These are phyloP conservation scores for Phrynosoma blainvillii DNA, from an alignment of 2,113 vertebrate species.

Conservation along the genomic window DNA sequence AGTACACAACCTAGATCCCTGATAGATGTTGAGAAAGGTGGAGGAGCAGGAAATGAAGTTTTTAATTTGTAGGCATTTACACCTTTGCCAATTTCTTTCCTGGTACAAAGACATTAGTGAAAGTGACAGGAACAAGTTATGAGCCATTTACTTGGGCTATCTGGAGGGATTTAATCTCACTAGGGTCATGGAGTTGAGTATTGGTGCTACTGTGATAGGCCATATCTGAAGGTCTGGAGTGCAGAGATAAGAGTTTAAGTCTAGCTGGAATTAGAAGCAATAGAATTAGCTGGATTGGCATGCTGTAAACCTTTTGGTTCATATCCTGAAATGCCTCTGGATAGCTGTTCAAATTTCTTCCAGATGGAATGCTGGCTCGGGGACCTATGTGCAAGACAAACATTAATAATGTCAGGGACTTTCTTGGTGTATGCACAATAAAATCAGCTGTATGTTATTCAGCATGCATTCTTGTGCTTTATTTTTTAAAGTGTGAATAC, in stretches of 20 bases:
- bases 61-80: conserved; percentile 70
- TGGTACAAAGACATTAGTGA: conserved; percentile 70
- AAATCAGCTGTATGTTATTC: background rate
- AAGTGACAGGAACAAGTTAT: conserved; percentile 75
- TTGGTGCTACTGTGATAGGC: conserved; percentile 71
- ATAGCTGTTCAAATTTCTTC: conserved; percentile 62
- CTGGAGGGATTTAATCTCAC: conserved; percentile 76
- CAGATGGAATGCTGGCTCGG: conserved; percentile 58
- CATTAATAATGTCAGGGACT: conserved; percentile 47
- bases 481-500: conserved; percentile 7
- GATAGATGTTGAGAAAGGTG: conserved; percentile 52
- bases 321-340: conserved; percentile 66
- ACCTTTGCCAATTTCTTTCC: conserved; percentile 67
- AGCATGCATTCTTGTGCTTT: accelerated
- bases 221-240: conserved; percentile 74
- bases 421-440: background rate
- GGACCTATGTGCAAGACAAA: background rate
- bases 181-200: conserved; percentile 67
- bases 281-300: conserved; percentile 72
- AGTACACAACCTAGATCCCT: conserved; percentile 13
- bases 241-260: conserved; percentile 79
- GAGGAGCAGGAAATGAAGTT: conserved; percentile 54
- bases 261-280: conserved; percentile 72
- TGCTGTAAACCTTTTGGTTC: conserved; percentile 68
- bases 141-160: conserved; percentile 76